Percentiles rank a stretch among this genome's conserved stretches.
phyloP scores from a whole-genome alignment of 2,113 vertebrate genomes.

The Vulpes ferrilata region DNA sequence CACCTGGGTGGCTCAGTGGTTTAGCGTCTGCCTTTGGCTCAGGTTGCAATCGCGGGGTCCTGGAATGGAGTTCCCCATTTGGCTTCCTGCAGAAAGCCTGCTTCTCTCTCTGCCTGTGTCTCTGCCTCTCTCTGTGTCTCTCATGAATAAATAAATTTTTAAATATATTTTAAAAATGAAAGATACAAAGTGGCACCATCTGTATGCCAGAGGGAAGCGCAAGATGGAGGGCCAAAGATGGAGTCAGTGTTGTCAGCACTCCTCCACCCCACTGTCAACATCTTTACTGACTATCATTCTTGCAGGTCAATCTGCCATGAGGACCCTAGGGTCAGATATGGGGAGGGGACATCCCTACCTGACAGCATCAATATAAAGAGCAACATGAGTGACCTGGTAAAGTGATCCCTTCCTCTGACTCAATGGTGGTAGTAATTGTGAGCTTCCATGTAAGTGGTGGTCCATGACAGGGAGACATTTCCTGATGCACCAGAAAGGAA shows the following conservation, averaged over 20 bases:
- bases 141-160: no score
- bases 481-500: background rate
- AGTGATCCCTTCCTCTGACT: background rate
- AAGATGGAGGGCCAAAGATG: background rate
- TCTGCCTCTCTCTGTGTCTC: no score
- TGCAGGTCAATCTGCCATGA: background rate
- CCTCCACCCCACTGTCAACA: background rate
- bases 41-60: no score
- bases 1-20: no score
- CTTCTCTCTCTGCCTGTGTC: no score
- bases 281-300: background rate
- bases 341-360: background rate
- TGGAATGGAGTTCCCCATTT: no score
- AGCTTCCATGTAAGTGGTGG: background rate
- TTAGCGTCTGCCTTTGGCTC: no score
- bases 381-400: background rate
- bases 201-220: background rate
- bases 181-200: background rate
- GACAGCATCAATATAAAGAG: background rate
- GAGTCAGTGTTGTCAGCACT: background rate
- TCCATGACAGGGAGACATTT: background rate
- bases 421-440: background rate
- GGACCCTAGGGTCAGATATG: background rate
- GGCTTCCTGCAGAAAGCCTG: no score
- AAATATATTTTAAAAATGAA: no score